Evolutionary conservation across 1,140 invertebrate genomes (phyloP).

Genomic region (Homalodisca vitripennis): DNA sequence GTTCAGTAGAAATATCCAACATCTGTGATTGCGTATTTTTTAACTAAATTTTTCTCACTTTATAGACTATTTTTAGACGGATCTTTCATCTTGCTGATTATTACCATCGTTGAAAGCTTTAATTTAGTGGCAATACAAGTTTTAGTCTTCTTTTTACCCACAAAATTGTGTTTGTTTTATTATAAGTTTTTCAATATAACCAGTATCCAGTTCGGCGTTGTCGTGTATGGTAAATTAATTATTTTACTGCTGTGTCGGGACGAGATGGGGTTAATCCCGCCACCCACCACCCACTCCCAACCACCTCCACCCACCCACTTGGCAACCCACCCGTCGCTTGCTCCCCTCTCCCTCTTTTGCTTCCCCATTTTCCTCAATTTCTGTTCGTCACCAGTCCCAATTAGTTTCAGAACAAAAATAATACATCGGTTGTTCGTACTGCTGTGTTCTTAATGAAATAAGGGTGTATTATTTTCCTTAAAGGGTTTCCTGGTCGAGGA

Average conservation of each 20-base stretch:
- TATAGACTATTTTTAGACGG: too few species aligned
- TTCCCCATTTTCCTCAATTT: constrained; percentile 25
- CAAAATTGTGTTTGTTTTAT: neutral
- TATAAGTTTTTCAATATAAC: neutral
- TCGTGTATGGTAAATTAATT: constrained; percentile 23
- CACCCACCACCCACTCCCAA: constrained; percentile 41
- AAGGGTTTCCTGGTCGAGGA: too few species aligned
- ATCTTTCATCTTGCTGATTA: too few species aligned
- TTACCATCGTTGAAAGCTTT: too few species aligned
- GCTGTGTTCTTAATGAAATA: too few species aligned
- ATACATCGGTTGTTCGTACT: neutral
- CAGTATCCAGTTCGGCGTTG: neutral
- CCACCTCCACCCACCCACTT: constrained; percentile 34
- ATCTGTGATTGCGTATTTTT: too few species aligned
- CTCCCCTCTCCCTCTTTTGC: constrained; percentile 25
- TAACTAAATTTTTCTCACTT: too few species aligned
- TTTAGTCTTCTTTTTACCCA: neutral
- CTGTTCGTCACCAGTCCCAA: constrained; percentile 19
- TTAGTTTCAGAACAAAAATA: constrained; percentile 18
- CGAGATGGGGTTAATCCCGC: constrained; percentile 41
- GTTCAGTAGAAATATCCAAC: too few species aligned
- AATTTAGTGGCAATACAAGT: neutral
- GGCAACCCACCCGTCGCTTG: constrained; percentile 35
- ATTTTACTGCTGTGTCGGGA: constrained; percentile 22
- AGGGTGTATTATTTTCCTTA: too few species aligned